Evolutionary conservation across 2,113 vertebrate species (phyloP), one percentile per base, ranked within the genome.

Genomic region (Apteryx owenii): DNA sequence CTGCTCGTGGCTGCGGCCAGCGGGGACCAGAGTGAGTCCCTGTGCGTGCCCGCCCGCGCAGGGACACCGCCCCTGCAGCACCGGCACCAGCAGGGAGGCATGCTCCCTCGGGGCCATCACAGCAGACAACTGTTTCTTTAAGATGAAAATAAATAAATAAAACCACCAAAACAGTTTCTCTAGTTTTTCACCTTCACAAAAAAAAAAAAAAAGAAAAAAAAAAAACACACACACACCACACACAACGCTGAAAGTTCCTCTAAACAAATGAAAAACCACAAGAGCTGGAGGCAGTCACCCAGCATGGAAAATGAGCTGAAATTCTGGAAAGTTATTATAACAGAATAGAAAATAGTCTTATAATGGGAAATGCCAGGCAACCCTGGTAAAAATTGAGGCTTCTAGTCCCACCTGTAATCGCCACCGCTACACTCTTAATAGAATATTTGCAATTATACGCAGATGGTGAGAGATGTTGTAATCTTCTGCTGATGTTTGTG

Each of bases 371-470:
- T 85, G 75, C 89, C 87, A 94, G 75, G 81, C 95, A 95, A 58
- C 28, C 53, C 84, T 88, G 48, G 75, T 51, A 85, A 95, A 95
- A 90, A 90, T 36, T 83, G 46, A 40, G 69, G 50, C 73, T 91
- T 96, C 73, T 78, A 91, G 78, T 95, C 93, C 96, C 95, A 97
- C 96, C 96, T 97, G 96, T 95, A 96, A 96, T 91, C 70, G 79
- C 89, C 78, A 88, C 33, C 48, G 64, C 91, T 65, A 85, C 73
- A 96, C 53, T 87, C 91, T 80, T 97, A 91, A 93, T 94, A 91
- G 94, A 85, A 60, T 82, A 91, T 79, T 66, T 69, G 25, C 93
- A 94, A 89, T 96, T 93, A 93, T 38, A 93, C 66, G 91, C 93
- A 96, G 94, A 97, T 96, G 96, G 94, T 87, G 75, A 88, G 69